phyloP scores from a whole-genome alignment of 2,113 vertebrate species.

The Penelope pileata region DNA sequence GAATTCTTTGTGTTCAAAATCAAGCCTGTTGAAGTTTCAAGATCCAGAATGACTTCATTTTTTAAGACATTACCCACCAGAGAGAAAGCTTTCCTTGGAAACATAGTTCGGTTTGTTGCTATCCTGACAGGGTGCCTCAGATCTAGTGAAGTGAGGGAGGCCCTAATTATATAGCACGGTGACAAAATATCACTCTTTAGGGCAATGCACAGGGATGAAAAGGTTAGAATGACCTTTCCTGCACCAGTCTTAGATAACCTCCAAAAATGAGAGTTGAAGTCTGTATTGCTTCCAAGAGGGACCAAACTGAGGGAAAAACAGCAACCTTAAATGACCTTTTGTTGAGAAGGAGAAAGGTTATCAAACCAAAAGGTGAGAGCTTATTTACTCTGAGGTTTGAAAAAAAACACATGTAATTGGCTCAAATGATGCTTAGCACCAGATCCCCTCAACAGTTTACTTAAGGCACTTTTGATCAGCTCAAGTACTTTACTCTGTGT shows the following conservation, averaged over 20 bases:
- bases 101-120: constrained; percentile 1
- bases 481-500: neutral
- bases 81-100: constrained; percentile 25
- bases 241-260: neutral
- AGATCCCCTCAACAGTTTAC: neutral
- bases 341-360: constrained; percentile 48
- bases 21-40: neutral
- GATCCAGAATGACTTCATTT: constrained; percentile 21
- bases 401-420: neutral
- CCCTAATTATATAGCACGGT: constrained; percentile 17
- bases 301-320: neutral
- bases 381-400: constrained; percentile 17
- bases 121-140: neutral
- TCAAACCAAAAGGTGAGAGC: constrained; percentile 21
- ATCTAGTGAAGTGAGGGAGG: constrained; percentile 9
- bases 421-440: neutral
- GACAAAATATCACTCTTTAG: constrained; percentile 5
- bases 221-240: constrained; percentile 16
- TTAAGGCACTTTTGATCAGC: neutral
- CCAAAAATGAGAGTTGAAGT: constrained; percentile 14
- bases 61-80: constrained; percentile 23
- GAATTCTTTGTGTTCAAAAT: constrained; percentile 2
- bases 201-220: constrained; percentile 20
- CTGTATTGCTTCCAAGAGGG: constrained; percentile 18
- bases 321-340: constrained; percentile 32